These are phyloP conservation scores for Portevinia maculata DNA, from an alignment of 2,888 invertebrate genomes.

Conservation along the genomic window DNA sequence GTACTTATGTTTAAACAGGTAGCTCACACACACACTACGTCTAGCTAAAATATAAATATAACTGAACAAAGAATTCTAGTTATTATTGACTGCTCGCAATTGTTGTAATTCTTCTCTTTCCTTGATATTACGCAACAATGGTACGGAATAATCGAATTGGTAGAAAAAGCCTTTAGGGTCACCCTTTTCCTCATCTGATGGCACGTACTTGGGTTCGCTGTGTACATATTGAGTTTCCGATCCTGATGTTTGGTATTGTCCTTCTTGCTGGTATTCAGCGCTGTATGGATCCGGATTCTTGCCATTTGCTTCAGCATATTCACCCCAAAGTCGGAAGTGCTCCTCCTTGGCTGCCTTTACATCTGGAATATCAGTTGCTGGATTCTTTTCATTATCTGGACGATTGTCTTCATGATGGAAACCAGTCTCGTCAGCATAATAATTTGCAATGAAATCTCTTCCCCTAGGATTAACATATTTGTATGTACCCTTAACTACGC, in stretches of 20 bases:
- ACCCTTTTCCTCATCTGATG: conserved; percentile 83
- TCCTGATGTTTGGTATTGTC: conserved; percentile 78
- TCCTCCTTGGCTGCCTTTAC: conserved; percentile 88
- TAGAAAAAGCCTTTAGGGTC: conserved; percentile 90
- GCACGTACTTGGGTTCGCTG: conserved; percentile 80
- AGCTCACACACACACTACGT: conserved; percentile 8
- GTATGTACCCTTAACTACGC: conserved; percentile 89
- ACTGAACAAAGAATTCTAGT: conserved; percentile 15
- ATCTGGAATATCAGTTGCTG: conserved; percentile 87
- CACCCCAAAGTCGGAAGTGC: conserved; percentile 87
- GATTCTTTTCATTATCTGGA: conserved; percentile 86
- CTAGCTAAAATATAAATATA: conserved; percentile 7
- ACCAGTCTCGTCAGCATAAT: conserved; percentile 90
- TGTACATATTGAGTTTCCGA: conserved; percentile 79
- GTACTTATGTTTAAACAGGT: conserved; percentile 29
- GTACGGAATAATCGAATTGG: conserved; percentile 88
- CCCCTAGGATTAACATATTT: conserved; percentile 86
- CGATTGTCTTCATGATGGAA: conserved; percentile 91
- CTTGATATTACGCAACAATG: conserved; percentile 80
- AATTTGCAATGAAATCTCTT: conserved; percentile 83
- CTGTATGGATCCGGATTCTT: conserved; percentile 83
- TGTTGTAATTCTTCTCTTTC: conserved; percentile 81
- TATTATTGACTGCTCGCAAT: conserved; percentile 79
- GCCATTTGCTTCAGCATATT: conserved; percentile 85
- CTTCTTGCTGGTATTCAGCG: conserved; percentile 79